Percentiles rank a stretch among this genome's conserved stretches.
Evolutionary conservation across 2,888 invertebrate genomes (phyloP).

Genomic region (Heliconius hortense): DNA sequence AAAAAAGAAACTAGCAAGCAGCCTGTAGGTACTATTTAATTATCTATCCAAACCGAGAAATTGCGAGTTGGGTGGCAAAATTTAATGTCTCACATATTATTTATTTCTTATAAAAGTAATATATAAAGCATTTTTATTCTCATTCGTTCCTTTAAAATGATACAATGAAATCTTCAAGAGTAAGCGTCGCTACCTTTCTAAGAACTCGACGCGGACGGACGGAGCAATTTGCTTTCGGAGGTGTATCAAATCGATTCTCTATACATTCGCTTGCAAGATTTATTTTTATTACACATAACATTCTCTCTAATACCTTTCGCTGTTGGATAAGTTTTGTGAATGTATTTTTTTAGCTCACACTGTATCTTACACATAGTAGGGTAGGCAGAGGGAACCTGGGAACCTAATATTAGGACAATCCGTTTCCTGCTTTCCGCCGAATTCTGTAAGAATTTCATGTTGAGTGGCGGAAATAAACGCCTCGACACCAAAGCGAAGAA

Average conservation of each 20-base stretch:
- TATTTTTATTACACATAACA: constrained; percentile 24
- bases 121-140: not conserved
- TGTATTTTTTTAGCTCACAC: too few species aligned
- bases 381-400: too few species aligned
- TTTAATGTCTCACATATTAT: not conserved
- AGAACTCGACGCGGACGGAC: constrained; percentile 26
- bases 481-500: too few species aligned
- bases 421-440: too few species aligned
- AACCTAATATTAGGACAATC: too few species aligned
- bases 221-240: constrained; percentile 48
- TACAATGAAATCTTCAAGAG: constrained; percentile 1
- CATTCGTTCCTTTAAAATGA: not conserved
- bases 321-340: constrained; percentile 5
- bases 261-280: constrained; percentile 33
- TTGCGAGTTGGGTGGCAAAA: not conserved
- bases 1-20: not conserved
- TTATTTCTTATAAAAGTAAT: not conserved
- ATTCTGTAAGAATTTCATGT: too few species aligned
- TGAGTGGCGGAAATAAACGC: too few species aligned
- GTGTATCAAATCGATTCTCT: constrained; percentile 62
- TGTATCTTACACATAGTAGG: too few species aligned
- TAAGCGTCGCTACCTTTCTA: constrained; percentile 27
- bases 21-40: not conserved
- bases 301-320: constrained; percentile 12
- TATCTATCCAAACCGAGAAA: not conserved